Conservation (phyloP, 2,888 invertebrate species). For the Neoscelio sp. region DNA sequence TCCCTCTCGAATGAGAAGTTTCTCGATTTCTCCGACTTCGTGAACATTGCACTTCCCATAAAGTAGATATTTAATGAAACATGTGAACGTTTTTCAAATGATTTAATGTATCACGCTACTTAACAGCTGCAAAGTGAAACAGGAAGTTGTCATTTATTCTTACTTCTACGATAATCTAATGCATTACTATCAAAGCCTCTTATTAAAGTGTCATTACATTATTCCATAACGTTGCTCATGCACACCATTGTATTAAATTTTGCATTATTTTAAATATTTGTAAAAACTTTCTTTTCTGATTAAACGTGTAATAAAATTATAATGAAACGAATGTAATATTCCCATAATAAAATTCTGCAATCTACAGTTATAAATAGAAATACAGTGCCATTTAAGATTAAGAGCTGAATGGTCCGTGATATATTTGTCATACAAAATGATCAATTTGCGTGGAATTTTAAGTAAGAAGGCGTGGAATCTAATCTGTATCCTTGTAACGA, state of each 20-base stretch:
- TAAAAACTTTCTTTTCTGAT: too few species aligned
- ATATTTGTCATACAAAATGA: neutral
- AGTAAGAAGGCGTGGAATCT: neutral
- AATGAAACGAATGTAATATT: too few species aligned
- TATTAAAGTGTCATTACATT: slow-evolving; percentile 12
- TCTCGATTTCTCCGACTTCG: slow-evolving; percentile 39
- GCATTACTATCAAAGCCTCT: slow-evolving; percentile 22
- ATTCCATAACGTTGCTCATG: too few species aligned
- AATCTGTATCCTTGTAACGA: slow-evolving; percentile 14
- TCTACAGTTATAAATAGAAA: neutral
- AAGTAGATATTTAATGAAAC: slow-evolving; percentile 23
- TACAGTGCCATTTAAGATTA: too few species aligned
- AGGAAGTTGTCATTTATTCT: slow-evolving; percentile 20
- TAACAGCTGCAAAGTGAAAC: slow-evolving; percentile 31
- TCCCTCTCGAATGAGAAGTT: slow-evolving; percentile 11
- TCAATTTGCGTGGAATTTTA: slow-evolving; percentile 1
- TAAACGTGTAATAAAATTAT: too few species aligned
- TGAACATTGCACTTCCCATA: neutral
- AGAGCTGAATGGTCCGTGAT: too few species aligned
- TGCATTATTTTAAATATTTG: too few species aligned
- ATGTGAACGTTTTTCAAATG: slow-evolving; percentile 38
- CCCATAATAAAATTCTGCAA: too few species aligned
- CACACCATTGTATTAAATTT: too few species aligned
- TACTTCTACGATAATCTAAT: slow-evolving; percentile 7
- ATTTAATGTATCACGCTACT: slow-evolving; percentile 33